These are phyloP conservation scores for Macrobrachium nipponense DNA, from an alignment of 1,140 invertebrate genomes.

Conservation along the genomic window DNA sequence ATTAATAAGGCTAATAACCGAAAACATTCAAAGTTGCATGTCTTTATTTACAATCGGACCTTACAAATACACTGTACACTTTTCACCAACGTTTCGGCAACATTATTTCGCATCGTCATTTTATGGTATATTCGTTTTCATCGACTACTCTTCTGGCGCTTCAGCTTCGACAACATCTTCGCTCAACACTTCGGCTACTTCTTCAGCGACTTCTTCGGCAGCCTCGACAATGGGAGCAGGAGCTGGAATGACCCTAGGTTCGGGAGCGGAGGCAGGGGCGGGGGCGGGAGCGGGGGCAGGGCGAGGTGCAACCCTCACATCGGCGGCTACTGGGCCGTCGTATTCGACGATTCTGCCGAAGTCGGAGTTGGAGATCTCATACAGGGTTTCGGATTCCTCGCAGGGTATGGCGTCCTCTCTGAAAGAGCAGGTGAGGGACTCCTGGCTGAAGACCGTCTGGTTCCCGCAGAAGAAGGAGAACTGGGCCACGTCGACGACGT, in stretches of 20 bases:
- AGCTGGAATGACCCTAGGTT: not conserved
- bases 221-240: too few relatives aligned
- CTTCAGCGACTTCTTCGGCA: too few relatives aligned
- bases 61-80: too few relatives aligned
- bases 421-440: conserved; percentile 31
- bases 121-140: too few relatives aligned
- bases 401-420: conserved; percentile 40
- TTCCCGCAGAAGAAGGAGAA: conserved; percentile 54
- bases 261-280: not conserved
- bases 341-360: conserved; percentile 37
- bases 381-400: conserved; percentile 43
- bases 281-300: not conserved
- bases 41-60: too few relatives aligned
- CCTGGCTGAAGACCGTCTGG: conserved; percentile 49
- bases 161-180: too few relatives aligned
- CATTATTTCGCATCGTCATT: too few relatives aligned
- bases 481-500: conserved; percentile 26
- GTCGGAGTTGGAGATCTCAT: conserved; percentile 38
- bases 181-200: too few relatives aligned
- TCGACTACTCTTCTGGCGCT: too few relatives aligned
- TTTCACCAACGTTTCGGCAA: too few relatives aligned
- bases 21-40: too few relatives aligned
- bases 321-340: not conserved
- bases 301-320: not conserved
- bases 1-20: too few relatives aligned